These are phyloP conservation scores for Ceyx margarethae DNA, from an alignment of 2,113 vertebrate species.

Conservation along the genomic window DNA sequence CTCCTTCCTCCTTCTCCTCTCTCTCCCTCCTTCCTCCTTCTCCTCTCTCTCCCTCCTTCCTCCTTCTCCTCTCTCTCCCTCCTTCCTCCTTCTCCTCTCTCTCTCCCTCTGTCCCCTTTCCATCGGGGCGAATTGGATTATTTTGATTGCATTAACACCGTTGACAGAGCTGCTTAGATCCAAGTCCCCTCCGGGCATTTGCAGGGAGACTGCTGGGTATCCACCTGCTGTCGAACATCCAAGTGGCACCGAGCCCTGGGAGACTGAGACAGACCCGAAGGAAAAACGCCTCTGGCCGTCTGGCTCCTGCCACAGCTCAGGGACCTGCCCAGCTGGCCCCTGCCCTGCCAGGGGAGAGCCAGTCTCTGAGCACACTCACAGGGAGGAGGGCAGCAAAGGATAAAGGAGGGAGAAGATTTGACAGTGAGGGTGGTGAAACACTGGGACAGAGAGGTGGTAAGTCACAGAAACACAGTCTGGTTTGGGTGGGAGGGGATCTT, in stretches of 20 bases:
- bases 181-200: conserved; percentile 43
- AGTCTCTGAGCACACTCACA: fast-evolving
- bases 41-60: too few relatives aligned
- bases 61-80: too few relatives aligned
- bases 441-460: neutral
- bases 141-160: conserved; percentile 33
- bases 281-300: neutral
- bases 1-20: too few relatives aligned
- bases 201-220: conserved; percentile 32
- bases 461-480: neutral
- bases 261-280: neutral
- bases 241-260: neutral
- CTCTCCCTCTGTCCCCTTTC: neutral
- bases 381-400: neutral
- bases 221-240: conserved; percentile 41
- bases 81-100: too few relatives aligned
- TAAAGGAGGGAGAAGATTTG: neutral
- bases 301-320: neutral
- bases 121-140: conserved; percentile 36
- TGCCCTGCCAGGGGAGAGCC: neutral
- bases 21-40: too few relatives aligned
- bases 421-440: neutral
- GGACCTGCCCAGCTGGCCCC: neutral
- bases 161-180: conserved; percentile 55
- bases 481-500: neutral